phyloP scores from a whole-genome alignment of 2,888 invertebrate genomes.

The Melangyna quadrimaculata region DNA sequence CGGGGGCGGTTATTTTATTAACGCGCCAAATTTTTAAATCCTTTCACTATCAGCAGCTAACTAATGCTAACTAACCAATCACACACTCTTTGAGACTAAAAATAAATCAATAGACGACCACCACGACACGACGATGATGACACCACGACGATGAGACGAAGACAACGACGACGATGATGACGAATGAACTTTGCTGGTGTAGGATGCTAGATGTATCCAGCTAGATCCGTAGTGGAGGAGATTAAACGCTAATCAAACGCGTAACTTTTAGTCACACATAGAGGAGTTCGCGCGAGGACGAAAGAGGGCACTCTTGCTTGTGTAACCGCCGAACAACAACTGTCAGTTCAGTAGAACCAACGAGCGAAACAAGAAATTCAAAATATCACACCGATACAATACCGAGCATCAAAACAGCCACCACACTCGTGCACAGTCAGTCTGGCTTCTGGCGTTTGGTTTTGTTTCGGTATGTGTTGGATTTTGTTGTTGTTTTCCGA shows the following conservation, averaged over 20 bases:
- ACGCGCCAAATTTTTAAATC: constrained; percentile 48
- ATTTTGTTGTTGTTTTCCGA: constrained; percentile 31
- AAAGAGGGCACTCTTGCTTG: constrained; percentile 67
- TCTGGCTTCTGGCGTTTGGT: constrained; percentile 37
- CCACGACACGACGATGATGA: constrained; percentile 29
- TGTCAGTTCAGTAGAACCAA: constrained; percentile 62
- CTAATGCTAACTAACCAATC: constrained; percentile 55
- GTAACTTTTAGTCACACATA: constrained; percentile 53
- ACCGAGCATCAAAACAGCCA: constrained; percentile 25
- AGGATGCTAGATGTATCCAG: constrained; percentile 42
- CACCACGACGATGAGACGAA: constrained; percentile 29
- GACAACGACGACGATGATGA: constrained; percentile 35
- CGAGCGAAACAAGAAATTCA: constrained; percentile 67
- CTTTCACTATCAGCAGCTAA: constrained; percentile 57
- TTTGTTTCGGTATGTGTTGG: constrained; percentile 48
- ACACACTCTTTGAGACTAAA: constrained; percentile 52
- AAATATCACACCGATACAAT: constrained; percentile 64
- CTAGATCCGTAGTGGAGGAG: constrained; percentile 45
- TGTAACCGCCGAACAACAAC: constrained; percentile 74
- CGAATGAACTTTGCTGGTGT: constrained; percentile 50
- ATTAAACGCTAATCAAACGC: constrained; percentile 59
- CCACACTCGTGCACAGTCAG: constrained; percentile 17
- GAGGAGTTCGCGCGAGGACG: constrained; percentile 53
- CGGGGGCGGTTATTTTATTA: constrained; percentile 2
- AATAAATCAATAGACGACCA: constrained; percentile 53